Evolutionary conservation across 1,140 invertebrate genomes (phyloP).

Genomic region (Drosophila simulans): DNA sequence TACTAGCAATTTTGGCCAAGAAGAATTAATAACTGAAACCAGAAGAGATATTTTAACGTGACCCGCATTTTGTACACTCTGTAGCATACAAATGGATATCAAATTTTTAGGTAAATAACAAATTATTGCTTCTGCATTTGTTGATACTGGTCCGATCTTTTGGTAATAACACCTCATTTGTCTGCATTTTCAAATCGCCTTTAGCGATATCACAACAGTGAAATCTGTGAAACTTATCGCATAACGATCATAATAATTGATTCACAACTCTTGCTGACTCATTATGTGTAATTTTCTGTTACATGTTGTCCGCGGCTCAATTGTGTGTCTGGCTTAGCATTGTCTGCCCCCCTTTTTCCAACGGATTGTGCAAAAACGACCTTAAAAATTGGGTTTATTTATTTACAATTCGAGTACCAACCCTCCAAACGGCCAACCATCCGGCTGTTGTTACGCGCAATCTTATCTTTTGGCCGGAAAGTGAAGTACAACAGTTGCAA

Average conservation of each 20-base stretch:
- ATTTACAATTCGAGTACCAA: conserved; percentile 53
- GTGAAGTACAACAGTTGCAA: conserved; percentile 54
- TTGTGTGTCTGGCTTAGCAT: conserved; percentile 8
- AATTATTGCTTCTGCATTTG: background rate
- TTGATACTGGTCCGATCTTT: background rate
- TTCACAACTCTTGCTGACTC: conserved; percentile 33
- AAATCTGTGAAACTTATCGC: conserved; percentile 5
- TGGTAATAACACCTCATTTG: background rate
- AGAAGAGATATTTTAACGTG: background rate
- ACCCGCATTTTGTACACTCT: background rate
- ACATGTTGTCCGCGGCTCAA: conserved; percentile 24
- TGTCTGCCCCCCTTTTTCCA: conserved; percentile 20
- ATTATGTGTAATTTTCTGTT: conserved; percentile 38
- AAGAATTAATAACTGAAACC: too few species aligned
- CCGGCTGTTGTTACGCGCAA: conserved; percentile 38
- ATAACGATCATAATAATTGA: conserved; percentile 25
- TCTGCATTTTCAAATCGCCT: background rate
- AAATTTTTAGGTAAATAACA: background rate
- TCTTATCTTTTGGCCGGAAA: conserved; percentile 68
- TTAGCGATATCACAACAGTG: conserved; percentile 4
- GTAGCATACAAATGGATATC: background rate
- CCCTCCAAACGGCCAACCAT: conserved; percentile 8
- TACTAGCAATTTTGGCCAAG: background rate
- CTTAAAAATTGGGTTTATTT: conserved; percentile 67
- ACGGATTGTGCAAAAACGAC: conserved; percentile 68